Base-by-base conservation (phyloP, 2,797 vertebrate species). In the Leuciscus waleckii region DNA sequence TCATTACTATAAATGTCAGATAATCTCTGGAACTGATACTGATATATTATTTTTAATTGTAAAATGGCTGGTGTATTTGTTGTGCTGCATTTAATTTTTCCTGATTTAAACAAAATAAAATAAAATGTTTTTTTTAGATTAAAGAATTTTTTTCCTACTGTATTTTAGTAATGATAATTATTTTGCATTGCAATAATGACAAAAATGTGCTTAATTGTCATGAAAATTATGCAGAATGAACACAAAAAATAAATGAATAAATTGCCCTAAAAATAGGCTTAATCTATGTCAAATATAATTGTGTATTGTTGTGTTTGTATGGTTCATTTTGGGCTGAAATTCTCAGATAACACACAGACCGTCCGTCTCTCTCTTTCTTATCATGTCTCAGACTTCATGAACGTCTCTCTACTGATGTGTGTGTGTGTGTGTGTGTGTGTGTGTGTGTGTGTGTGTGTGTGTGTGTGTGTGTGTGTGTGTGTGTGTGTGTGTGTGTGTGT, bases 401-500 rank as follows among this genome's bases (percentile, higher is more conserved):
- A 37, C 7, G 5, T 14, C 43, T 46, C 13, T 75, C 73, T 29
- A 32, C 46, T 54, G 73, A 35, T 54, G 46, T 13, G 5, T 11
- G 9, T 23, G 32, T 37, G 49, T 51, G 46, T 35, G 71, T 51
- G 58, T 63, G 58, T 61, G 58, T 61, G 58, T 63, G n/a, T 63
- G 58, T 63, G 61, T 14, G 61, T 63, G 14, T 49, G 46, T 49
- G 56, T 58, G 56, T 58, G 56, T 23, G 56, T 23, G 19, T 21
- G 54, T n/a, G 54, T 58, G 19, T 58, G 54, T 23, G 54, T 58
- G 54, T 58, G 54, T 58, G 54, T 23, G 54, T 21, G 19, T 21
- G 54, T 58, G 71, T 39, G 32, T 69, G 21, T 69, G 68, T 41
- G 68, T 70, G 68, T 68, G 65, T 67, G 63, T 67, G 65, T 21